Base-by-base conservation (phyloP, 2,888 invertebrate species). In the Apotomis capreana region DNA sequence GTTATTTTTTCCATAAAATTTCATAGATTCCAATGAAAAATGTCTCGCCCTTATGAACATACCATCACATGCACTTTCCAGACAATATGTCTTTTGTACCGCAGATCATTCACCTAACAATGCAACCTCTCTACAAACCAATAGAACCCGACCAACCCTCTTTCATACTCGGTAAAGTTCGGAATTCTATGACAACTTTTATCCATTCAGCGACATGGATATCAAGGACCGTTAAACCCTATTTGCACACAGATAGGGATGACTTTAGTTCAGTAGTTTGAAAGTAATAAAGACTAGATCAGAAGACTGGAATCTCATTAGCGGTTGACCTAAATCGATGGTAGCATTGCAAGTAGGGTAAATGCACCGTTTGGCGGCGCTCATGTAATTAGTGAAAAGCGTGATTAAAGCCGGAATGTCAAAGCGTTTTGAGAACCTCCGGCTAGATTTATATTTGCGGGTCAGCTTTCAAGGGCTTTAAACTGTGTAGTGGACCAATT, bases 261-360 rank as follows among this genome's bases (percentile, higher is more conserved):
- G 26, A 57, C 10, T 51, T 71, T 65, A 5, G 40, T 13, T 57
- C 51, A 68, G 44, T 46, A 72, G 68, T 46, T 63, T 63, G 12
- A 54, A 57, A 67, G 72, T 68, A 68, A 72, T 72, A 72, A 72
- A 68, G 72, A 59, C 72, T 68, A 72, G 72, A 68, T 72, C 71
- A 51, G 67, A 67, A 67, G 67, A 49, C 72, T 68, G 68, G 72
- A 72, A 72, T 72, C 72, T 68, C 72, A 72, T 72, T 72, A 68
- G 72, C 63, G 68, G 72, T 68, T 68, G 72, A 72, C 72, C 72
- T 72, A 68, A 72, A 72, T 72, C 72, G 72, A 72, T 46, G 68
- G 62, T 51, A 61, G 61, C 44, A 57, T 64, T 55, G 69, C 49
- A 60, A 62, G 69, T 69, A 61, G 70, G 62, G 70, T 71, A 62